Conservation (phyloP, 1,140 invertebrate genomes). For the Drosophila prosaltans region DNA sequence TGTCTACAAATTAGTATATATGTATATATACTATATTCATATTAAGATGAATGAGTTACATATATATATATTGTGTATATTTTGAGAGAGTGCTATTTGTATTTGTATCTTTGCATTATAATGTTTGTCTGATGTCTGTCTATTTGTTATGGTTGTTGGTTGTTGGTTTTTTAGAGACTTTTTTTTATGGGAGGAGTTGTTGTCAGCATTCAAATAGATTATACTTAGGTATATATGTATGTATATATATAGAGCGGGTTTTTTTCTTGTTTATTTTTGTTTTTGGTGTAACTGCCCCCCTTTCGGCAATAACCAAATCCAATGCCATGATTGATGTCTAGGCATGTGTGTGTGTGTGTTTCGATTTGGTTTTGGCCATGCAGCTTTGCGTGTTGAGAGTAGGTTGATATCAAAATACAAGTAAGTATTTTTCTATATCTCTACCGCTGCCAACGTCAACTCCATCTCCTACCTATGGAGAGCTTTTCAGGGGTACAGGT, state of each 20-base stretch:
- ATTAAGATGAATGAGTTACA: not conserved
- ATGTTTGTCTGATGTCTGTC: not conserved
- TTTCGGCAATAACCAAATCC: constrained; percentile 2
- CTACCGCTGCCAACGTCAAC: constrained; percentile 26
- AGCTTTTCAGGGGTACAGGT: constrained; percentile 68
- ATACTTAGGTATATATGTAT: too few relatives aligned
- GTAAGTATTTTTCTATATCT: not conserved
- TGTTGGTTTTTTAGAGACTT: not conserved
- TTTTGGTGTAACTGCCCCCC: constrained; percentile 64
- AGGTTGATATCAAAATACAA: constrained; percentile 19
- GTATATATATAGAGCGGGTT: constrained; percentile 28
- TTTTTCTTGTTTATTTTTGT: constrained; percentile 22
- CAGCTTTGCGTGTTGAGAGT: constrained; percentile 37
- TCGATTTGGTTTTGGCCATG: constrained; percentile 53
- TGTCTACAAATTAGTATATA: constrained; percentile 74
- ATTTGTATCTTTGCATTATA: too few relatives aligned
- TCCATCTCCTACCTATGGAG: constrained; percentile 6
- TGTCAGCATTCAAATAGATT: not conserved
- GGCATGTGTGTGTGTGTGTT: not conserved
- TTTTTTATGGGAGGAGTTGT: not conserved
- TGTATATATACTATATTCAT: not conserved
- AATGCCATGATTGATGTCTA: constrained; percentile 16
- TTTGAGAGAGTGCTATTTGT: not conserved
- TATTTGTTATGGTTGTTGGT: not conserved
- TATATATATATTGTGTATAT: not conserved